Conservation (phyloP, 2,797 vertebrate genomes). For the Anolis apletophallus region DNA sequence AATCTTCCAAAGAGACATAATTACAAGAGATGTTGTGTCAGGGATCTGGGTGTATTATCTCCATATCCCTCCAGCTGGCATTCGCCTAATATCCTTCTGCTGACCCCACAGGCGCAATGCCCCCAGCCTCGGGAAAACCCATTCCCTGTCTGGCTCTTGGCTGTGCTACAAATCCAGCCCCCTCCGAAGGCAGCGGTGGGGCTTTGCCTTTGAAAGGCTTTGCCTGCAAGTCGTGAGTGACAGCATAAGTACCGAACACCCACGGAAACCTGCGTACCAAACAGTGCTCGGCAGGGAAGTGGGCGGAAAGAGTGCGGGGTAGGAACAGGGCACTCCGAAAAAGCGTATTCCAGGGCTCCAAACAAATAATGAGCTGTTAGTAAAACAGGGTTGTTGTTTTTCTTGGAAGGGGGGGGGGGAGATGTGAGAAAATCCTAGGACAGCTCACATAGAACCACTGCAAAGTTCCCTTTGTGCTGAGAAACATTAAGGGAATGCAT, state of each 20-base stretch:
- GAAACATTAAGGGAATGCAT: too few species aligned
- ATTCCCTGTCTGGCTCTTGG: neutral
- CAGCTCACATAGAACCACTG: conserved; percentile 18
- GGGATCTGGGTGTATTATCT: neutral
- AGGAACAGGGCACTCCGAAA: conserved; percentile 29
- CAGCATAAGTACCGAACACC: conserved; percentile 55
- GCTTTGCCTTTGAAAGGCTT: neutral
- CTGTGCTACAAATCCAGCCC: neutral
- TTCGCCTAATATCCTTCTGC: rapidly evolving
- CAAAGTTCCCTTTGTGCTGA: too few species aligned
- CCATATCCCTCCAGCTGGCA: rapidly evolving
- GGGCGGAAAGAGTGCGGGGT: conserved; percentile 44
- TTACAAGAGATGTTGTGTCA: neutral
- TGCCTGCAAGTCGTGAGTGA: conserved; percentile 57
- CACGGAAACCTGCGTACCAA: conserved; percentile 32
- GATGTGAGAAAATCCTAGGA: neutral
- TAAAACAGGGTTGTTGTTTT: conserved; percentile 7
- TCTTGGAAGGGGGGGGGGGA: neutral
- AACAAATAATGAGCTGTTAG: conserved; percentile 35
- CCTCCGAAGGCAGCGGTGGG: neutral
- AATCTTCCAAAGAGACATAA: rapidly evolving
- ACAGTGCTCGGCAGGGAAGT: conserved; percentile 40
- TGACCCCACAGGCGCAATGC: rapidly evolving
- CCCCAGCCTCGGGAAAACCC: neutral
- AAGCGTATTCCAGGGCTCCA: neutral